Evolutionary conservation across 2,888 invertebrate species (phyloP), one percentile per base, ranked within the genome.

Genomic region (Norana najaformis): DNA sequence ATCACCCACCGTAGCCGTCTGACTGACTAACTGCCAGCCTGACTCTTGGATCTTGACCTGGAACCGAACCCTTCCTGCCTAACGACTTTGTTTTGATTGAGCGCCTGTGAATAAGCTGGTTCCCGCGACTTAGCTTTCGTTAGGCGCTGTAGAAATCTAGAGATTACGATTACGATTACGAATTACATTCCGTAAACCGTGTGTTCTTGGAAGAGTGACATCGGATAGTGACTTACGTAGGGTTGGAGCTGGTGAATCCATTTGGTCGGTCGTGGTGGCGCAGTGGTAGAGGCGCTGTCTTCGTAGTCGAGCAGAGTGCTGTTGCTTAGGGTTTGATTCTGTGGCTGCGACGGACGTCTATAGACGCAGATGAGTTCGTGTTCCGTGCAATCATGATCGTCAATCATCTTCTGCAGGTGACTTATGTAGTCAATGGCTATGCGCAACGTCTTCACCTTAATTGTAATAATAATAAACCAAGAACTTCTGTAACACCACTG

Each of bases 351-450:
- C 13, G 82, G 83, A 1, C 35, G n/a, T 16, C 41, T 8, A 14
- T 39, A 38, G 39, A 39, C 4, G n/a, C 88, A 36, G 83, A 36
- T 35, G 30, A n/a, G 83, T 8, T 39, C 47, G 30, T 36, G 83
- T 38, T 90, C 41, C 47, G 11, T 39, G 89, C 41, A 41, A 88
- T 94, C 94, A 91, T 93, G 92, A 30, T 93, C 92, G 13, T 93
- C 89, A n/a, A 94, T 93, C 92, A 96, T 93, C 88, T 95, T 93
- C 92, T 96, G 95, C 91, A 96, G 94, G 90, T 95, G 95, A 89
- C 94, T 94, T 91, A 96, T 96, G 94, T 96, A 96, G 92, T 96
- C 96, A 91, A 96, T 96, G 53, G 96, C 96, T 14, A 93, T 92
- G 83, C 96, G 95, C 88, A 96, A 94, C 3, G 96, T 96, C 94